Evolutionary conservation across 1,140 invertebrate species (phyloP).

Genomic region (Megathymus violae): DNA sequence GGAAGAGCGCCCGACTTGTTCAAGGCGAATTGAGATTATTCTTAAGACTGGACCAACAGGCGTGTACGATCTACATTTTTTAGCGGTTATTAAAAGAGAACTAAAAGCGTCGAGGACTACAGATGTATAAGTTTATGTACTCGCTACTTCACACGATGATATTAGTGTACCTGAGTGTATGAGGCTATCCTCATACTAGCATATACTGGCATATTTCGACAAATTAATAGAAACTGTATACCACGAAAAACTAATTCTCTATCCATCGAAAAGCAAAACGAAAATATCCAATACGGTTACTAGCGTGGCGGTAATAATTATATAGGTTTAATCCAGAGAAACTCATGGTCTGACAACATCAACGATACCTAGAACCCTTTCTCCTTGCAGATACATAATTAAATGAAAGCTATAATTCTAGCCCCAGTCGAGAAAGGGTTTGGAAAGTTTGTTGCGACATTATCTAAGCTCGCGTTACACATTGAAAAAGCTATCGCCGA

Average conservation of each 20-base stretch:
- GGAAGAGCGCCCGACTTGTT: constrained; percentile 43
- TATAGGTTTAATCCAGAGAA: neutral
- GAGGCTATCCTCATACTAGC: too few relatives aligned
- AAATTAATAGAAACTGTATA: too few relatives aligned
- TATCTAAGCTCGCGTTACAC: constrained; percentile 52
- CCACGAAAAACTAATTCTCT: too few relatives aligned
- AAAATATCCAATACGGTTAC: neutral
- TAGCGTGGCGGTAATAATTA: neutral
- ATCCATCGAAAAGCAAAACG: too few relatives aligned
- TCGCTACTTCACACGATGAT: neutral
- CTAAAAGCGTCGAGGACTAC: constrained; percentile 16
- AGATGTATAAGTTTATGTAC: constrained; percentile 13
- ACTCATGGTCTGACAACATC: constrained; percentile 7
- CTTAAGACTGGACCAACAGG: constrained; percentile 29
- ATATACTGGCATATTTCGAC: too few relatives aligned
- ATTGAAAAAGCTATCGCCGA: constrained; percentile 55
- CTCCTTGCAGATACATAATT: constrained; percentile 19
- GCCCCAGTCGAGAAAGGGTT: constrained; percentile 47
- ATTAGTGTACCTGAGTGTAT: too few relatives aligned
- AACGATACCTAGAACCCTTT: constrained; percentile 22
- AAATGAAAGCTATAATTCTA: constrained; percentile 35
- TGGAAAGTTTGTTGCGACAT: constrained; percentile 54
- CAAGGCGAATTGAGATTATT: constrained; percentile 39
- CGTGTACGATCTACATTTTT: constrained; percentile 26
- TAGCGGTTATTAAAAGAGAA: neutral